Conservation (phyloP, 2,113 vertebrate species). For the Anthoscopus minutus region DNA sequence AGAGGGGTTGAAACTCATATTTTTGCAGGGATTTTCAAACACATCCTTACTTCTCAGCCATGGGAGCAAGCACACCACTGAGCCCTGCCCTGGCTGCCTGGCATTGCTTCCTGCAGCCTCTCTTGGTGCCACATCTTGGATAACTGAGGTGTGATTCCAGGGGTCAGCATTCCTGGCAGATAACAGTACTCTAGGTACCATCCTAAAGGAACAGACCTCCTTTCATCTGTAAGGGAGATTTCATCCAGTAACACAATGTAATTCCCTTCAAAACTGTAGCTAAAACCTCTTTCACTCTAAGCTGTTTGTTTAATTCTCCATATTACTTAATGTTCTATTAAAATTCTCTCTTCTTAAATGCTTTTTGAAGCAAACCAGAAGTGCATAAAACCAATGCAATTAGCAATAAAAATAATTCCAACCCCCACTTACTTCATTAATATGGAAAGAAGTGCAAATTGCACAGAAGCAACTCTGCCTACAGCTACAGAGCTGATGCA, state of each 20-base stretch:
- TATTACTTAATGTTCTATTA: constrained; percentile 53
- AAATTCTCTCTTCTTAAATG: constrained; percentile 53
- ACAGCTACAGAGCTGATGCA: neutral
- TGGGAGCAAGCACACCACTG: neutral
- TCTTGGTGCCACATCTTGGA: neutral
- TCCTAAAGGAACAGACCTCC: neutral
- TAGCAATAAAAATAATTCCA: constrained; percentile 24
- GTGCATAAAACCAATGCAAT: neutral
- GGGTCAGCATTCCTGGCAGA: neutral
- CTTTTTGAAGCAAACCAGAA: constrained; percentile 57
- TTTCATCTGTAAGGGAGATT: neutral
- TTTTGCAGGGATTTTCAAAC: neutral
- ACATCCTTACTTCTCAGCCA: neutral
- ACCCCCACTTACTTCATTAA: neutral
- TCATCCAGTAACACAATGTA: neutral
- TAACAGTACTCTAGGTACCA: too few species aligned
- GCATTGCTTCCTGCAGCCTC: neutral
- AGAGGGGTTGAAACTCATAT: neutral
- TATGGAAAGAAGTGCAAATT: neutral
- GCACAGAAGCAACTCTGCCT: neutral
- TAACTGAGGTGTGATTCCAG: neutral
- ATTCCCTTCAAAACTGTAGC: constrained; percentile 16
- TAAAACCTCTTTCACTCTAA: constrained; percentile 42
- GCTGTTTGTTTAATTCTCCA: constrained; percentile 61
- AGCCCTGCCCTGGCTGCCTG: neutral